Conservation (phyloP, 2,888 invertebrate species). For the Orthosia gracilis region DNA sequence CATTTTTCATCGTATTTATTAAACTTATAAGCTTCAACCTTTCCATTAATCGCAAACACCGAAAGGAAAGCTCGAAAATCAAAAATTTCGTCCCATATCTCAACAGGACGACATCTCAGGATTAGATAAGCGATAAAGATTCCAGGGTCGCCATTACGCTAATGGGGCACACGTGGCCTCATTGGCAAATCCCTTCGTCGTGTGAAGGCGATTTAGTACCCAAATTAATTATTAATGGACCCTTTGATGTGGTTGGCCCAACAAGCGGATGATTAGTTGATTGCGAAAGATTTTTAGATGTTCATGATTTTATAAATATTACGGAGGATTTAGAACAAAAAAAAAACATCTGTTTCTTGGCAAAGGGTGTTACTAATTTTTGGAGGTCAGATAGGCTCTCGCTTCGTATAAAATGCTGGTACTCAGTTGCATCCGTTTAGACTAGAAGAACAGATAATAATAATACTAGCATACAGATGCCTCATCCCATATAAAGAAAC, state of each 20-base stretch:
- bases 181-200: slow-evolving; percentile 86
- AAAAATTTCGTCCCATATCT: slow-evolving; percentile 33
- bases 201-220: slow-evolving; percentile 89
- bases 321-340: not conserved
- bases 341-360: not conserved
- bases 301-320: slow-evolving; percentile 33
- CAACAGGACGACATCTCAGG: slow-evolving; percentile 54
- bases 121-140: slow-evolving; percentile 79
- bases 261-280: slow-evolving; percentile 85
- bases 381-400: too few species aligned
- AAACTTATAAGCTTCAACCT: too few species aligned
- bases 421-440: too few species aligned
- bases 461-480: too few species aligned
- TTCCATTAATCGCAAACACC: not conserved
- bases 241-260: slow-evolving; percentile 82
- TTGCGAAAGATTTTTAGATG: slow-evolving; percentile 81
- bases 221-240: slow-evolving; percentile 89
- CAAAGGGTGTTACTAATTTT: too few species aligned
- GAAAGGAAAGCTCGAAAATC: not conserved
- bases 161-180: slow-evolving; percentile 89
- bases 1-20: not conserved
- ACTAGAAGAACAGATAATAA: too few species aligned
- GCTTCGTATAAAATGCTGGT: too few species aligned
- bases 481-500: too few species aligned
- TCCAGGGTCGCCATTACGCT: slow-evolving; percentile 86